Base-by-base conservation (phyloP, 1,140 invertebrate genomes). In the Trigoniulus corallinus region DNA sequence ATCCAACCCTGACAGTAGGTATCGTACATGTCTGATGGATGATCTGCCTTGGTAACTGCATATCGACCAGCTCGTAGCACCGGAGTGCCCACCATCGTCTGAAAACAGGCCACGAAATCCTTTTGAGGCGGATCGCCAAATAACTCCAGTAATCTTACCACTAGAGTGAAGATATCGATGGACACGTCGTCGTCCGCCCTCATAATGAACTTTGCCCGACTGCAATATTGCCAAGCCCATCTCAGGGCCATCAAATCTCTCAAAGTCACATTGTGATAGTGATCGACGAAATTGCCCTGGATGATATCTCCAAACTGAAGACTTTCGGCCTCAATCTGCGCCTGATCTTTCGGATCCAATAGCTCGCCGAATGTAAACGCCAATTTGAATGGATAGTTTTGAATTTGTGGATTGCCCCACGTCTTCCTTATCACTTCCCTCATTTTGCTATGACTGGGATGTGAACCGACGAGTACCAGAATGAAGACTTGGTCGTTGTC, bases 91-190 rank as follows among this genome's bases (percentile, higher is more conserved):
- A 18, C 12, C 12, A 39, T 13, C 12, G 18, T 18, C 37, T 12
- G 12, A 12, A 39, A 13, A 18, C 37, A 39, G 37, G 37, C 37
- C 37, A 39, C 18, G 37, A 13, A 39, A 39, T 39, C 37, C 18
- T 39, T 39, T 13, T 39, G 12, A 12, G 12, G 37, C 12, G 37
- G 37, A 12, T 13, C 18, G 37, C 37, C 12, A n/a, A n/a, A n/a
- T 13, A 18, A 13, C 18, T 39, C 37, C 29, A 63, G 41, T 12
- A 58, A 59, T 4, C 64, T 64, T 27, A 88, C 65, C 40, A 89
- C 66, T n/a, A n/a, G n/a, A 37, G 78, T 74, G 41, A 78, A 79
- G 53, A 56, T 47, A 45, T 62, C 60, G 12, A 60, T 53, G 41
- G 60, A 61, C 2, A 63, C 56, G 48, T 64, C 62, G 49, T 64